Conservation (phyloP, 2,113 vertebrate species). For the Cochlearius cochlearius region DNA sequence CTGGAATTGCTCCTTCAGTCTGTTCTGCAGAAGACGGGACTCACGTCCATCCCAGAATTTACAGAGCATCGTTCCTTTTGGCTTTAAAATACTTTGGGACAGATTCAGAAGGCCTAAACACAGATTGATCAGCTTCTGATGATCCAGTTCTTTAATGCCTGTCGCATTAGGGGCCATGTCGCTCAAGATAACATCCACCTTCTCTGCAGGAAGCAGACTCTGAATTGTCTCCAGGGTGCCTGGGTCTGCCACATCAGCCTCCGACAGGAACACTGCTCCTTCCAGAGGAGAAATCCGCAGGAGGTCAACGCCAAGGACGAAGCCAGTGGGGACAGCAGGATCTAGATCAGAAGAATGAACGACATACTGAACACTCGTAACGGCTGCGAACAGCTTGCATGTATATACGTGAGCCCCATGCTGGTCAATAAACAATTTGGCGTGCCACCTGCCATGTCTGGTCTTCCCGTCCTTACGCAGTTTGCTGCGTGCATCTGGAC, state of each 20-base stretch:
- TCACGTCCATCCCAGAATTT: conserved; percentile 91
- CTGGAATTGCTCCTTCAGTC: conserved; percentile 76
- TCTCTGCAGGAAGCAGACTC: conserved; percentile 78
- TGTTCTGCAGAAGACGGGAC: conserved; percentile 72
- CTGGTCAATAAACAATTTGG: not conserved
- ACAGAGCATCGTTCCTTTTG: conserved; percentile 83
- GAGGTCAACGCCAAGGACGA: conserved; percentile 88
- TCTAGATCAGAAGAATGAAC: conserved; percentile 61
- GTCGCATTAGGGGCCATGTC: conserved; percentile 96
- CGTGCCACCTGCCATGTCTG: not conserved
- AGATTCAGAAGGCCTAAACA: conserved; percentile 82
- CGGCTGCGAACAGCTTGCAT: not conserved
- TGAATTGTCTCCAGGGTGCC: conserved; percentile 68
- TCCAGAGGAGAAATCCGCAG: conserved; percentile 81
- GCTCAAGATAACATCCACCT: conserved; percentile 87
- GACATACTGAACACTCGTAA: not conserved
- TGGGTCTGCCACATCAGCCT: conserved; percentile 77
- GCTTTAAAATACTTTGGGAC: conserved; percentile 74
- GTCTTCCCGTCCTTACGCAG: not conserved
- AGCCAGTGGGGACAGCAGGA: conserved; percentile 73
- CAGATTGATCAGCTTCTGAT: conserved; percentile 81
- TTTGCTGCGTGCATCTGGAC: not conserved
- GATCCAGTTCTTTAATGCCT: conserved; percentile 88
- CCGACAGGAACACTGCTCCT: conserved; percentile 85
- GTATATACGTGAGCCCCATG: not conserved